Base-by-base conservation (phyloP, 1,140 invertebrate species). In the Phocides pigmalion region DNA sequence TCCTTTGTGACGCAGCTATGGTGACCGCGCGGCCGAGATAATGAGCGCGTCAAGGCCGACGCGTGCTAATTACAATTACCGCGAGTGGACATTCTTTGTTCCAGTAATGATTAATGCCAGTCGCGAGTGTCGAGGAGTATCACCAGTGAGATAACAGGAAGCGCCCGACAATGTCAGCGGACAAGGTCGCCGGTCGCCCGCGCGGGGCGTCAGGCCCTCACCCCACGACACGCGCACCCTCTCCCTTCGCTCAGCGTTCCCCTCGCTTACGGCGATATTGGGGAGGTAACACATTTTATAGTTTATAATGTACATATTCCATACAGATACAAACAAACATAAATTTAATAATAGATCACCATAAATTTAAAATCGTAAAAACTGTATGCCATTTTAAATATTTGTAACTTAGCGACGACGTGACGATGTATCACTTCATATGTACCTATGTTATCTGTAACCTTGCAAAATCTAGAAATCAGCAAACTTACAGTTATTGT, bases 21-120 rank as follows among this genome's bases (percentile, higher is more conserved):
- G 82, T 82, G 80, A 81, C 81, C 83, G 81, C 71, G 68, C 65
- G 66, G 71, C 50, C 68, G 79, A 78, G 84, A 87, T 86, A 87
- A 87, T 83, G 77, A 81, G 70, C 68, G 62, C 72, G 65, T 69
- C 83, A 87, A 90, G 87, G 86, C 42, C 86, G 69, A 79, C 76
- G 84, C 84, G 87, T 83, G 84, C 79, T 90, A 89, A 90, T 89
- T 90, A 84, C 83, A 82, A 90, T 85, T 87, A 85, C 82, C 82
- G 84, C 84, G 87, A 87, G 86, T 89, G 88, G 88, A 88, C 84
- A 89, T 81, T 90, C 88, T 90, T 90, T 90, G 86, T 89, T 90
- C 81, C 84, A 85, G 83, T 85, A 87, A 79, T 86, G 87, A 88
- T 87, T 84, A 88, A 88, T 86, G 84, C 82, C 77, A 75, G 73